phyloP scores from a whole-genome alignment of 1,140 invertebrate species.

The Dinothrombium tinctorium region DNA sequence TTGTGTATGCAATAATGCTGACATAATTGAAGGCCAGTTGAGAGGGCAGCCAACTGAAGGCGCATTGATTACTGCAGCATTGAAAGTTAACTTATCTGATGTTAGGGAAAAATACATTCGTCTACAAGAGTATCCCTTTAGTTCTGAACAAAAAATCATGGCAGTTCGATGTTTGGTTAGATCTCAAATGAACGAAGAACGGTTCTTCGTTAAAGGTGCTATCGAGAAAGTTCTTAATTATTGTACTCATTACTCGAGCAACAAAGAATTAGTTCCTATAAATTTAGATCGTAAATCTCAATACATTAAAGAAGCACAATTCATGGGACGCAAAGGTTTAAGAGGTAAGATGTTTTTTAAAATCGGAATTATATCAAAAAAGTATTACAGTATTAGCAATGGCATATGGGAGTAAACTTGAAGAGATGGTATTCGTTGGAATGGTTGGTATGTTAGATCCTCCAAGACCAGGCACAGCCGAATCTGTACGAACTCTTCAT shows the following conservation, averaged over 20 bases:
- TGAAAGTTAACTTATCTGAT: conserved; percentile 53
- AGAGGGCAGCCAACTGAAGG: conserved; percentile 94
- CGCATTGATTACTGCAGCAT: conserved; percentile 64
- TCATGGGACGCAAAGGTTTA: conserved; percentile 46
- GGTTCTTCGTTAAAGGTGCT: conserved; percentile 85
- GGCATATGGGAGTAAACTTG: conserved; percentile 52
- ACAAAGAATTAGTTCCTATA: conserved; percentile 40
- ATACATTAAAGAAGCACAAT: conserved; percentile 35
- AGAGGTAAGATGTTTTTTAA: conserved; percentile 23
- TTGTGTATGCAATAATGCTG: conserved; percentile 85
- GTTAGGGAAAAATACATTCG: conserved; percentile 53
- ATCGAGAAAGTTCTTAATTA: conserved; percentile 64
- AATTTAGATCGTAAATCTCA: conserved; percentile 53
- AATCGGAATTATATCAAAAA: conserved; percentile 2
- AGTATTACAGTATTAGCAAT: conserved; percentile 50
- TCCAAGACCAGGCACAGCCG: conserved; percentile 56
- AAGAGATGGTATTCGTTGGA: conserved; percentile 65
- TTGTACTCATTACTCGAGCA: conserved; percentile 56
- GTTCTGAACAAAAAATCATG: conserved; percentile 96
- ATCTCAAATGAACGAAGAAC: conserved; percentile 30
- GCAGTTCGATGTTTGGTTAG: conserved; percentile 71
- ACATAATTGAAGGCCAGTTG: conserved; percentile 55
- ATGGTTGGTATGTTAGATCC: conserved; percentile 91
- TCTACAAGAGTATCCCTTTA: conserved; percentile 86
- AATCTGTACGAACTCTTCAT: conserved; percentile 56